These are phyloP conservation scores for Seriola dumerili DNA, from an alignment of 2,113 vertebrate genomes.

Conservation along the genomic window DNA sequence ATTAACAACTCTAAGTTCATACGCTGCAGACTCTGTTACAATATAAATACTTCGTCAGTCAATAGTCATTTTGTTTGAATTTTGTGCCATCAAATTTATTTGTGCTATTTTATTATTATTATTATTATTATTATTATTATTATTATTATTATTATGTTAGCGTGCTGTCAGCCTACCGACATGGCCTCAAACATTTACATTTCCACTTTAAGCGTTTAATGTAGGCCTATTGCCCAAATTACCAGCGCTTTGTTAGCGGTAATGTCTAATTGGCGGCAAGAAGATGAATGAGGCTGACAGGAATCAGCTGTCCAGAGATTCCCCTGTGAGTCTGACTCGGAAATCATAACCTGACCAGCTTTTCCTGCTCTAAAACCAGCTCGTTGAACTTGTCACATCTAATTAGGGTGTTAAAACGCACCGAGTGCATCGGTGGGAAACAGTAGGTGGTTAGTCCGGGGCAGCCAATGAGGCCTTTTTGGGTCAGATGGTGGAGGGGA, in stretches of 20 bases:
- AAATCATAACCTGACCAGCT: slow-evolving; percentile 94
- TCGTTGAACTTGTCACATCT: slow-evolving; percentile 98
- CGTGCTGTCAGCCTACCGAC: neutral
- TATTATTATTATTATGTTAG: slow-evolving; percentile 4
- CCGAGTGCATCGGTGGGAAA: slow-evolving; percentile 83
- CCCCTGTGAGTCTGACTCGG: slow-evolving; percentile 94
- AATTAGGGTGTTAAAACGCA: slow-evolving; percentile 92
- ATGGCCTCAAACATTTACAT: slow-evolving; percentile 39
- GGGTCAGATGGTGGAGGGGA: slow-evolving; percentile 72
- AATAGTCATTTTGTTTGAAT: too few species aligned
- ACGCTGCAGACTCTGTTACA: too few species aligned
- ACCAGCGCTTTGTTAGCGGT: slow-evolving; percentile 68
- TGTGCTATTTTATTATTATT: neutral
- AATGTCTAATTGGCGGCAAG: slow-evolving; percentile 80
- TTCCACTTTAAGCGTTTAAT: slow-evolving; percentile 60
- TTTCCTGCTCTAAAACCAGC: slow-evolving; percentile 92
- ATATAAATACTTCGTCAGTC: too few species aligned
- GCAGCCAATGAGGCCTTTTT: slow-evolving; percentile 82
- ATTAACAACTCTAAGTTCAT: neutral
- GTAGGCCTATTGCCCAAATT: slow-evolving; percentile 46
- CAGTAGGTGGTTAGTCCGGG: slow-evolving; percentile 85
- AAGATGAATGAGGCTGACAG: slow-evolving; percentile 87
- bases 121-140: slow-evolving; percentile 8
- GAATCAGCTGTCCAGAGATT: slow-evolving; percentile 86
- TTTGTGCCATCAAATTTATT: neutral